A percentile compares a stretch with the other conserved stretches of the same genome.
These are phyloP conservation scores for Pocota personata DNA, from an alignment of 2,888 invertebrate genomes.

Conservation along the genomic window DNA sequence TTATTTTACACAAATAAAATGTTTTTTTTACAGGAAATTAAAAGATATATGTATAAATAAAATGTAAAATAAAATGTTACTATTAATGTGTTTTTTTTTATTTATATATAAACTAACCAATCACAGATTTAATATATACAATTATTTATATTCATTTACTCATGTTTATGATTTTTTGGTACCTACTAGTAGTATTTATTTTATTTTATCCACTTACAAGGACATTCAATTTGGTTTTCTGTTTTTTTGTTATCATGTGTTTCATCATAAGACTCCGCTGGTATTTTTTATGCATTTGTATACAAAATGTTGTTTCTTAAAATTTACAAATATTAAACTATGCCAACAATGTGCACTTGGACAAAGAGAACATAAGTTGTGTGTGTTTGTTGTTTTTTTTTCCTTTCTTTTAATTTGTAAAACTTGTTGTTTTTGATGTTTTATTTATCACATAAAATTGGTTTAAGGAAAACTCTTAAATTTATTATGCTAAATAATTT, in stretches of 20 bases:
- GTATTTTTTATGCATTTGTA: constrained; percentile 47
- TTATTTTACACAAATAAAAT: constrained; percentile 38
- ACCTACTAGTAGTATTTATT: constrained; percentile 27
- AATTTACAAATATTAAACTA: constrained; percentile 39
- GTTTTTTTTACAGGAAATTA: not conserved
- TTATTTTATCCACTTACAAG: not conserved
- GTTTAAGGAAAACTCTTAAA: constrained; percentile 11
- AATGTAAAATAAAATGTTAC: constrained; percentile 18
- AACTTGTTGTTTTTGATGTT: constrained; percentile 74
- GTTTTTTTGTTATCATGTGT: constrained; percentile 11
- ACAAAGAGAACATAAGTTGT: constrained; percentile 15
- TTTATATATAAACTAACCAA: constrained; percentile 65
- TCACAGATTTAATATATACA: constrained; percentile 74
- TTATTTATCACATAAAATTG: constrained; percentile 77
- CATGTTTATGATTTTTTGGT: constrained; percentile 29
- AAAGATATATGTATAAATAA: not conserved
- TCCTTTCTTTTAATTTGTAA: constrained; percentile 64
- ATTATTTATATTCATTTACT: constrained; percentile 25
- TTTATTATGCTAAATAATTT: not conserved
- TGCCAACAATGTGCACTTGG: constrained; percentile 17
- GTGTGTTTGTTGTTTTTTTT: not conserved
- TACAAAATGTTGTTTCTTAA: constrained; percentile 63
- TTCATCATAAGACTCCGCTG: constrained; percentile 71
- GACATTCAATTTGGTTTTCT: constrained; percentile 20
- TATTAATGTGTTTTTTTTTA: not conserved